Evolutionary conservation across 2,797 vertebrate genomes (phyloP), one percentile per base, ranked within the genome.

Genomic region (Silurus lanzhouensis): DNA sequence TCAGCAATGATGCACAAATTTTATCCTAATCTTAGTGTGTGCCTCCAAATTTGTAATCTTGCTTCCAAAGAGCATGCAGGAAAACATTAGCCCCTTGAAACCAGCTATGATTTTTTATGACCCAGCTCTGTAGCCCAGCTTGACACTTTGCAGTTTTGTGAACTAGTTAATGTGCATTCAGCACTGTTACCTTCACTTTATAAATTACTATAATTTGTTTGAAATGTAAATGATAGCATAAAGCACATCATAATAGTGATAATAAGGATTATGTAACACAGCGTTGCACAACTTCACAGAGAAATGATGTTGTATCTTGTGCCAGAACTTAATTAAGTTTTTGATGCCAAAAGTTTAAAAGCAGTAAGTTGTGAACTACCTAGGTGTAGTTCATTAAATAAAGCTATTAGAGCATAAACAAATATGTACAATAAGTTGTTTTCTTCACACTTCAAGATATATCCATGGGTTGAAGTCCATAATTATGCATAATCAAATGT

Each of bases 61-160:
- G 17, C 38, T 72, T 72, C 46, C 44, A 22, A 74, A 74, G 46
- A 52, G 14, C 5, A 15, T 12, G 15, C 74, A 38, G 27, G 60
- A 66, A 52, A 81, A 15, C 60, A 80, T 63, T 48, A 46, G 13
- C 61, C 17, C 14, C 48, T 19, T 52, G 44, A 66, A 81, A 61
- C 57, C 58, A 44, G 75, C 57, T 77, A 80, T 66, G 17, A 22
- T 68, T 81, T 68, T 38, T 68, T 81, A 81, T 68, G 31, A 22
- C 48, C 46, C 10, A 22, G 80, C 7, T 82, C 48, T 38, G n/a
- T 81, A 57, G 52, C 48, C 17, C 19, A 68, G 64, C n/a, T 55
- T 25, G 15, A 81, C 80, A 58, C 66, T 27, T 4, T 68, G 66
- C 80, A 68, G 80, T 15, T 27, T 82, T 25, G 9, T 82, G 66